phyloP scores from a whole-genome alignment of 2,797 vertebrate species.

The Epinephelus awoara region DNA sequence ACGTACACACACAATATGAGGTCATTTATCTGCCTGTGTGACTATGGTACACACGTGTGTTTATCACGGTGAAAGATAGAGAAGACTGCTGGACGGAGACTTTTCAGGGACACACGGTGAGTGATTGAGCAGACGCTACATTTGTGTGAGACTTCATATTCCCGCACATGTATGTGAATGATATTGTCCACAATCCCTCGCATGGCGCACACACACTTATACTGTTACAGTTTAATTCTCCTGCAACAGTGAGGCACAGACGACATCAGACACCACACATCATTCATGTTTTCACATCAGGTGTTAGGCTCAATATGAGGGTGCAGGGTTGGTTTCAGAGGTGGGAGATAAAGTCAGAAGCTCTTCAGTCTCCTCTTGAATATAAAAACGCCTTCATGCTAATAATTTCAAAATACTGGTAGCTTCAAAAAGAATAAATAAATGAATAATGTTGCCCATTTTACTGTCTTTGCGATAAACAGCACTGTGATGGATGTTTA shows the following conservation, averaged over 20 bases:
- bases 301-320: neutral
- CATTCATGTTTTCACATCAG: neutral
- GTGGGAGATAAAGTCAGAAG: too few relatives aligned
- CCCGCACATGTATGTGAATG: neutral
- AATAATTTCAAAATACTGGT: neutral
- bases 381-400: neutral
- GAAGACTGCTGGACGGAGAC: constrained; percentile 19
- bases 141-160: neutral
- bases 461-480: neutral
- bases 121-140: constrained; percentile 22
- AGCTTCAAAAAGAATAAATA: neutral
- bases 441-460: neutral
- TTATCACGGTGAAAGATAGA: constrained; percentile 36
- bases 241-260: neutral
- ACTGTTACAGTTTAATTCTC: neutral
- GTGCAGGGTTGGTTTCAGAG: neutral
- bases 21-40: constrained; percentile 27
- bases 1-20: neutral
- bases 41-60: constrained; percentile 19
- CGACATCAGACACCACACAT: neutral
- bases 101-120: constrained; percentile 46
- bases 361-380: too few relatives aligned
- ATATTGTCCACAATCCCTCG: constrained; percentile 15
- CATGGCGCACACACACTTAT: constrained; percentile 18
- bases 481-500: neutral